Conservation (phyloP, 2,797 vertebrate genomes). For the Bothrops alternatus region DNA sequence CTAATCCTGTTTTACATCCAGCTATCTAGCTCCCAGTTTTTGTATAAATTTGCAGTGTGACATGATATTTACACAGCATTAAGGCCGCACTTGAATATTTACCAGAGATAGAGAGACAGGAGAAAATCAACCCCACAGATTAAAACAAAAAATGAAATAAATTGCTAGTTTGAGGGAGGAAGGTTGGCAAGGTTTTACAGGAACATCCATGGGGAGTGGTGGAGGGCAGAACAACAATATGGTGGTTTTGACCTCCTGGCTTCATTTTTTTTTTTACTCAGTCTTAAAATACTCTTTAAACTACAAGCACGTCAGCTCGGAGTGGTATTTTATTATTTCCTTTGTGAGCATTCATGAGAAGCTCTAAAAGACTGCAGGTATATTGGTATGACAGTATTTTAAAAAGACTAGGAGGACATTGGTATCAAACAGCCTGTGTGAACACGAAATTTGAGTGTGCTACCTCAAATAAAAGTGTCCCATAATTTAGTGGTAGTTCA, state of each 20-base stretch:
- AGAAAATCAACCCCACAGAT: constrained; percentile 58
- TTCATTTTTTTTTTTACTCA: constrained; percentile 54
- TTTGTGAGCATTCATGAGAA: constrained; percentile 36
- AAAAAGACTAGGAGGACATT: constrained; percentile 22
- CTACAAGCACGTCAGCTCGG: not conserved
- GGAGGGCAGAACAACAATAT: not conserved
- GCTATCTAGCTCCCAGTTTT: constrained; percentile 49
- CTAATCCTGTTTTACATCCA: constrained; percentile 63
- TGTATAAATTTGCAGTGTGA: constrained; percentile 46
- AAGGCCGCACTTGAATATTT: constrained; percentile 30
- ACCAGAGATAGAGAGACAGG: constrained; percentile 51
- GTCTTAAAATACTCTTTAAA: constrained; percentile 15
- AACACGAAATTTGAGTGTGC: not conserved
- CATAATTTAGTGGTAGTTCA: not conserved
- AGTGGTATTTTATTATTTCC: not conserved
- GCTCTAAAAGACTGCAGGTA: constrained; percentile 35
- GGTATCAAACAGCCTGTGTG: not conserved
- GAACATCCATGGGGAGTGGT: not conserved
- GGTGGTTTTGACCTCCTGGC: not conserved
- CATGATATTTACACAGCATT: constrained; percentile 46
- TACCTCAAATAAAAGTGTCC: not conserved
- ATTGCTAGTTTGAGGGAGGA: constrained; percentile 38
- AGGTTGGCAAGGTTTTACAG: constrained; percentile 30
- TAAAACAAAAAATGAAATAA: not conserved
- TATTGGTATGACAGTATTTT: constrained; percentile 42